Base-by-base conservation (phyloP, 1,140 invertebrate genomes). In the Saccostrea cuccullata region DNA sequence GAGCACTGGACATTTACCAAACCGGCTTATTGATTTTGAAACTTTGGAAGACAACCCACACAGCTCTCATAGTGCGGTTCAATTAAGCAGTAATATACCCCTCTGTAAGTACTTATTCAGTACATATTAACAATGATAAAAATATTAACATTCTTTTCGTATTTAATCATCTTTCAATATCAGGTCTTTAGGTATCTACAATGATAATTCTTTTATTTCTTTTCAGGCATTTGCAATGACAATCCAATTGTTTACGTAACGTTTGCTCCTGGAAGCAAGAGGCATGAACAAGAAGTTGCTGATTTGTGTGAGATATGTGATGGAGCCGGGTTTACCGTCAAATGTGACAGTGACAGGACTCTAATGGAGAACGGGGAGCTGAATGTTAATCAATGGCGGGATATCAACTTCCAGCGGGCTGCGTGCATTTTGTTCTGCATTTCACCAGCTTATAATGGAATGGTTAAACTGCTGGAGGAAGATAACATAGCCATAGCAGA, bases 331-430 rank as follows among this genome's bases (percentile, higher is more conserved):
- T 84, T 84, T 56, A 36, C 40, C 23, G 23, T 84, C 0, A 84
- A 84, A 40, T 84, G 82, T 55, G 82, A 84, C 40, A 84, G 17
- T n/a, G 20, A 55, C 47, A 56, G 55, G 12, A 40, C 20, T 3
- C 26, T 84, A 12, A n/a, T n/a, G n/a, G 55, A 84, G 47, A 56
- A 26, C 4, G 47, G 55, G 2, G 82, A 84, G n/a, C 20, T 84
- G 8, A 84, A 84, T 20, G 5, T 55, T 84, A 23, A 84, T 23
- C 82, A 84, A 6, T 84, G 82, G 82, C 9, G 40, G n/a, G 82
- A 84, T 20, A 3, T 20, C 47, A 55, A 56, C 47, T 84, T 84
- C 20, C 40, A 55, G 11, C 40, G 55, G 6, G 82, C 82, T 55
- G 55, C 23, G 0, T 55, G 17, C n/a, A 47, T 84, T 20, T 56